These are phyloP conservation scores for Hyphantria cunea DNA, from an alignment of 1,140 invertebrate genomes.

Conservation along the genomic window DNA sequence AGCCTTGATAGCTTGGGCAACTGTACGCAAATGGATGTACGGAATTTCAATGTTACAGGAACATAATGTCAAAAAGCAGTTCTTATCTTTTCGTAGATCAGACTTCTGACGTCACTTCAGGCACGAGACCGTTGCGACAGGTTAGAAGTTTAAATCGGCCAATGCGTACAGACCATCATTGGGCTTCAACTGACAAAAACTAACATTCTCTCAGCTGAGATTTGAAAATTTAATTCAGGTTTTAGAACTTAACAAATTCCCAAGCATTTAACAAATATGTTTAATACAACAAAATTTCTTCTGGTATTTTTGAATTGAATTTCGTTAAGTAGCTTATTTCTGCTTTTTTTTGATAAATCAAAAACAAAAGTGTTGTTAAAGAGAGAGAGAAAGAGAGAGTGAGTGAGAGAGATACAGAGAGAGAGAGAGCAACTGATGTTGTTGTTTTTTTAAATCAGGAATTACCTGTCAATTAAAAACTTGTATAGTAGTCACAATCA, in stretches of 20 bases:
- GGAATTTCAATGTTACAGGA: conserved; percentile 1
- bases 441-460: no score
- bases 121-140: conserved; percentile 24
- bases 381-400: no score
- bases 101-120: conserved; percentile 17
- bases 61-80: not conserved
- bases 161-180: conserved; percentile 10
- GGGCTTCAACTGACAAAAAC: conserved; percentile 10
- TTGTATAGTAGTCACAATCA: no score
- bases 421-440: no score
- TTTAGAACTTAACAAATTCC: not conserved
- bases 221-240: not conserved
- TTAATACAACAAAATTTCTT: no score
- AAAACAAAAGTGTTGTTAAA: no score
- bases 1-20: conserved; percentile 21
- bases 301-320: no score
- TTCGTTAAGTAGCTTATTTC: no score
- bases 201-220: conserved; percentile 8
- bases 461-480: no score
- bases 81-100: conserved; percentile 7
- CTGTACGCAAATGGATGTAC: not conserved
- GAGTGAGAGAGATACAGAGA: no score
- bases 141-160: conserved; percentile 23
- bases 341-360: no score
- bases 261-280: not conserved